Base-by-base conservation (phyloP, 1,140 invertebrate species). In the Diorhabda carinulata region DNA sequence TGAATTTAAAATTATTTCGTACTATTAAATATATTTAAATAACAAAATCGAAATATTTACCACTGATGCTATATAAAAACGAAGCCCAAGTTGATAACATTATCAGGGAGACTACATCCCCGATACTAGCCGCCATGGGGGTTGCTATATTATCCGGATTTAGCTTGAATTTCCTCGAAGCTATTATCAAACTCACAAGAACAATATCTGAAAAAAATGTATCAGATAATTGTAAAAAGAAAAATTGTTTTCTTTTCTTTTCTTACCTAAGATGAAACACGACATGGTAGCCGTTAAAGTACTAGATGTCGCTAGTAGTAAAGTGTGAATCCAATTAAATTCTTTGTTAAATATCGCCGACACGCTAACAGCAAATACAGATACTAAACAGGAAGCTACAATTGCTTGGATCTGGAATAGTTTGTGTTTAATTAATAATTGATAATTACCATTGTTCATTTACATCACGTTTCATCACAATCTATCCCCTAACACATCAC, bases 111-210 rank as follows among this genome's bases (percentile, higher is more conserved):
- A 94, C 92, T 2, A 98, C 88, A 80, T 98, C 96, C 0, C 96
- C 96, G 59, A 98, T 90, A 66, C 95, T 97, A 2, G 96, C 96
- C 5, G 97, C 97, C 44, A 98, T 87, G 0, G 97, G 97, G 5
- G 97, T 98, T 9, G 97, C 96, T 60, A 99, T 85, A 84, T 99
- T 98, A 81, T 99, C 97, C 0, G 97, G 97, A 83, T 98, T 98
- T 75, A 98, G 89, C 72, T 91, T 90, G 75, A 89, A 90, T 78
- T 87, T 89, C 75, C 91, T 85, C 3, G 93, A 91, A 43, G 90
- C 78, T 74, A 94, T 85, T 71, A 95, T 93, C 44, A 96, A 92
- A 73, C 87, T 86, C 43, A 97, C 91, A 88, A 97, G 91, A 4
- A 97, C 87, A 75, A 93, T 89, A 83, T 95, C 94, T 95, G 82